A percentile compares a stretch with the other conserved stretches of the same genome.
Conservation (phyloP, 2,888 invertebrate genomes). For the Ichneumoninae sp. region DNA sequence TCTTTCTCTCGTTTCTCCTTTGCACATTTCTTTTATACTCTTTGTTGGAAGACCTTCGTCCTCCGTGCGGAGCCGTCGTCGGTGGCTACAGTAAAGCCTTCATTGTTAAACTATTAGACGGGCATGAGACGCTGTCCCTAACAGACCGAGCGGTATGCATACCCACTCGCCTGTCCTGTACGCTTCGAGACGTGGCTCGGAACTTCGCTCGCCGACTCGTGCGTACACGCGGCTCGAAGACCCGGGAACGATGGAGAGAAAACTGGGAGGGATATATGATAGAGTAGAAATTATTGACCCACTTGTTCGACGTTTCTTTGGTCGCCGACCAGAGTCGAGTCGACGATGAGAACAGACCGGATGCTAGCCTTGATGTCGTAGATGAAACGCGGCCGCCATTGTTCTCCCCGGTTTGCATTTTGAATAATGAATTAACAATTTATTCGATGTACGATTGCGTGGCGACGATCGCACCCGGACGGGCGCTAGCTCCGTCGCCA, state of each 20-base stretch:
- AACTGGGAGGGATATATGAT: slow-evolving; percentile 24
- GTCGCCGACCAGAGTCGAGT: slow-evolving; percentile 32
- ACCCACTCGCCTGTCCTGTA: neutral
- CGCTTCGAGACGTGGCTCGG: neutral
- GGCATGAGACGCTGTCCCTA: slow-evolving; percentile 11
- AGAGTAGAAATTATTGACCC: slow-evolving; percentile 67
- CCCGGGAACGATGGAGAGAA: slow-evolving; percentile 20
- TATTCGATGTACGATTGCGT: slow-evolving; percentile 31
- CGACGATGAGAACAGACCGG: slow-evolving; percentile 68
- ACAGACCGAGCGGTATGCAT: neutral
- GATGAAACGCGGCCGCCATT: slow-evolving; percentile 74
- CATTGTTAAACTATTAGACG: slow-evolving; percentile 48
- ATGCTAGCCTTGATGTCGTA: slow-evolving; percentile 76
- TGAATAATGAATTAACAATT: slow-evolving; percentile 76
- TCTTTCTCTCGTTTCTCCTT: slow-evolving; percentile 49
- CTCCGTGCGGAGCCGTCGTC: neutral
- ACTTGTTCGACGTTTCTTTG: slow-evolving; percentile 60
- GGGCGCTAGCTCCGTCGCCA: neutral
- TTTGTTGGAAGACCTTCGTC: slow-evolving; percentile 11
- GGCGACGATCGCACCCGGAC: neutral
- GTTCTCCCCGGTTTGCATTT: slow-evolving; percentile 70
- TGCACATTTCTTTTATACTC: slow-evolving; percentile 20
- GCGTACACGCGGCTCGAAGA: neutral
- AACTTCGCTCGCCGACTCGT: neutral
- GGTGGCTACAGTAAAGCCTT: slow-evolving; percentile 6